Base-by-base conservation (phyloP, 1,140 invertebrate species). In the Drosophila pallidifrons region DNA sequence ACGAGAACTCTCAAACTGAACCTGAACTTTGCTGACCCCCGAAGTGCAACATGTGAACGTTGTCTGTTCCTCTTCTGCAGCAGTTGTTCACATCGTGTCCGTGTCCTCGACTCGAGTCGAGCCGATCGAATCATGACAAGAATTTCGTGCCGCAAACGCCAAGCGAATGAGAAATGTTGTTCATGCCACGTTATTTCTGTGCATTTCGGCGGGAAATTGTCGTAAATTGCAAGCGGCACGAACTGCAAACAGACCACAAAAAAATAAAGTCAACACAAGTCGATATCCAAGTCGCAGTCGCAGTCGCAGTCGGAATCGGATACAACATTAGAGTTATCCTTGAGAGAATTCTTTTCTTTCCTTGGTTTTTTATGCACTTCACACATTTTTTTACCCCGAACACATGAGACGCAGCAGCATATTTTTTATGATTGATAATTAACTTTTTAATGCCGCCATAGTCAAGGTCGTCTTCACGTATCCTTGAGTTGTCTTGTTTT, bases 71-170 rank as follows among this genome's bases (percentile, higher is more conserved):
- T 38, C 13, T 30, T 7, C 57, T 43, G 25, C 16, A 35, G 15
- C 38, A 51, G 65, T 47, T 61, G 64, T 55, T 43, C 64, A 57
- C 79, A 79, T 87, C 82, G 82, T 86, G 82, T 70, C 60, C 49
- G 81, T 81, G 81, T 85, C 81, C 81, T 85, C 81, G 20, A 25
- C 20, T 25, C 20, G 20, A 25, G 20, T 25, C 20, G 77, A 59
- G 54, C 41, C 77, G 85, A 88, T 88, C 85, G 85, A 88, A 91
- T 91, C 91, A 91, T 91, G 91, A 91, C 91, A 91, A 91, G 78
- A 82, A 83, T 88, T 88, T 88, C 85, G 85, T 88, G 85, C 86
- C 51, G 47, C 68, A 77, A 68, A 75, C 70, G 71, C 64, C 69
- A 82, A 78, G 45, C 77, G 73, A 82, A 91, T 91, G 89, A 91